Conservation (phyloP, 1,140 invertebrate species). For the Leucophenga varia region DNA sequence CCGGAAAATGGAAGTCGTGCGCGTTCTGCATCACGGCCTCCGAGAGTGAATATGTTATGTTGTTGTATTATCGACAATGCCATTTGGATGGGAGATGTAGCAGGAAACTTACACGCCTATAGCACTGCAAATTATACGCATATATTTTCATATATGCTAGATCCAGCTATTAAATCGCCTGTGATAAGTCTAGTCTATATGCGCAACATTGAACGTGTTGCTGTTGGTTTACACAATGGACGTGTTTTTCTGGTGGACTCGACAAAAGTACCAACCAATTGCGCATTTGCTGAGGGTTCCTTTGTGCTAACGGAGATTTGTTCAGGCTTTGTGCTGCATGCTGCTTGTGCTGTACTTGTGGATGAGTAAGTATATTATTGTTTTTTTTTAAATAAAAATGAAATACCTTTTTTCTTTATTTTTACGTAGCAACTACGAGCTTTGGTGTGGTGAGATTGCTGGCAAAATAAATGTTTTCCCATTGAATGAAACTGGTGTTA, state of each 20-base stretch:
- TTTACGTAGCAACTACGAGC: constrained; percentile 61
- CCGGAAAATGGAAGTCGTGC: constrained; percentile 30
- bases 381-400: neutral
- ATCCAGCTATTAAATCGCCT: constrained; percentile 59
- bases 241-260: constrained; percentile 72
- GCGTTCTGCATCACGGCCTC: constrained; percentile 32
- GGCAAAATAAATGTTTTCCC: constrained; percentile 73
- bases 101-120: constrained; percentile 78
- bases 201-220: constrained; percentile 67
- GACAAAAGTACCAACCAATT: constrained; percentile 63
- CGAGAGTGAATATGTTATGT: constrained; percentile 47
- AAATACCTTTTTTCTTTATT: neutral
- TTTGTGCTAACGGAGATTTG: constrained; percentile 79
- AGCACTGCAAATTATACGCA: constrained; percentile 60
- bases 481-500: constrained; percentile 62
- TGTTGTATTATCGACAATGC: constrained; percentile 64
- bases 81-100: constrained; percentile 86
- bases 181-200: constrained; percentile 69
- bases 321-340: constrained; percentile 64
- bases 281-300: constrained; percentile 66
- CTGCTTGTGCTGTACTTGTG: constrained; percentile 59
- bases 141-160: constrained; percentile 62
- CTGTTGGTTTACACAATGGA: constrained; percentile 72
- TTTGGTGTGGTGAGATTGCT: constrained; percentile 77
- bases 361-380: constrained; percentile 50